Conservation (phyloP, 2,888 invertebrate genomes). For the Phlogophora meticulosa region DNA sequence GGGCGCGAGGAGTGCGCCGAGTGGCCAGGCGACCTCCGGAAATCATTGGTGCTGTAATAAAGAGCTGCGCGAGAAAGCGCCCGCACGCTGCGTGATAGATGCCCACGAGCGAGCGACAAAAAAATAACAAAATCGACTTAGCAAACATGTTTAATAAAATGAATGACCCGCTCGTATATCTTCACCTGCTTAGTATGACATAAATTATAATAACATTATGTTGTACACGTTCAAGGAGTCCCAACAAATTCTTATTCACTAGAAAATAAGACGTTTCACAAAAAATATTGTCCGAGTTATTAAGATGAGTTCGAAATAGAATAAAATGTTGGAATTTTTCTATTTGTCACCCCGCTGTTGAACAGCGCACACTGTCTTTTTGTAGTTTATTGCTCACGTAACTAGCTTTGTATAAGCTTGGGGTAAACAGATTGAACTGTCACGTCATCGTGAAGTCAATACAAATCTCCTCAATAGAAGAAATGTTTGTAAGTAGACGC, state of each 20-base stretch:
- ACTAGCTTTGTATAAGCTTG: conserved; percentile 69
- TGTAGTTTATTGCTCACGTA: conserved; percentile 75
- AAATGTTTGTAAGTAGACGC: conserved; percentile 9
- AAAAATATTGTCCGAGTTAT: conserved; percentile 85
- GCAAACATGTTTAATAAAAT: conserved; percentile 91
- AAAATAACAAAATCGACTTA: conserved; percentile 90
- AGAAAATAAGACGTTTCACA: conserved; percentile 87
- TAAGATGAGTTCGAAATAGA: conserved; percentile 82
- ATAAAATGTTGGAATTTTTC: conserved; percentile 79
- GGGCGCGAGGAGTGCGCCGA: conserved; percentile 55
- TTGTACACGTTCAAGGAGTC: conserved; percentile 89
- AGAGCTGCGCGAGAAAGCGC: conserved; percentile 88
- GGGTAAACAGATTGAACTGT: conserved; percentile 37
- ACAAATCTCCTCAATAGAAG: conserved; percentile 12
- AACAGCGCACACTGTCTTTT: conserved; percentile 71
- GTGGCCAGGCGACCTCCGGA: conserved; percentile 81
- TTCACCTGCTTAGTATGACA: conserved; percentile 91
- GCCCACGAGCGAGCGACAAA: conserved; percentile 86
- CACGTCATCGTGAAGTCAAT: conserved; percentile 11
- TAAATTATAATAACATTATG: conserved; percentile 91
- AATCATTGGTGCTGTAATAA: conserved; percentile 88
- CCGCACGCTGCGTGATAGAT: conserved; percentile 90
- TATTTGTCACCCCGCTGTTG: conserved; percentile 78
- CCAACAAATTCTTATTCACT: conserved; percentile 90
- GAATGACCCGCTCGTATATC: conserved; percentile 90